Base-by-base conservation (phyloP, 1,140 invertebrate species). In the Drosophila ficusphila region DNA sequence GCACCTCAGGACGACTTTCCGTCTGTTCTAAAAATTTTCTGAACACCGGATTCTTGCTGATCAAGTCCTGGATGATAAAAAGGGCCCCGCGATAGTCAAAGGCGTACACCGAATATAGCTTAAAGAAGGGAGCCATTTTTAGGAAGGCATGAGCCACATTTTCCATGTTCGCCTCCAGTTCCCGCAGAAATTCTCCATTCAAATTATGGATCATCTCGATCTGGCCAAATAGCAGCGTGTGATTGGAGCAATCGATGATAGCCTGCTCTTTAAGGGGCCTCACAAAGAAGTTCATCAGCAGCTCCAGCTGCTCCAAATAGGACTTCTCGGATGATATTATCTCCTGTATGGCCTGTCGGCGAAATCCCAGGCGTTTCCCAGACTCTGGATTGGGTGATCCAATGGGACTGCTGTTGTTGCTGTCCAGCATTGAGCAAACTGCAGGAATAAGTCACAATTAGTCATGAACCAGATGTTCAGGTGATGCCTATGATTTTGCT, bases 61-160 rank as follows among this genome's bases (percentile, higher is more conserved):
- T 92, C 61, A 94, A 92, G 56, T 93, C 92, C 94, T 94, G 93
- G 52, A 94, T 60, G 49, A 94, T 68, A 18, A 92, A 89, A 49
- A 94, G 79, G 3, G 94, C 93, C 57, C 93, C 93, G 69, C 94
- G 94, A 90, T 96, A 96, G 79, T 95, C 95, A 51, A 95, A 95
- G 1, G 95, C 95, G 91, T 96, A 96, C 1, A 94, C 94, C 3
- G 95, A 95, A 78, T 96, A 96, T 11, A 96, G 89, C 89, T 96
- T 96, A 18, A 96, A 94, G 91, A 95, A 96, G 7, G 95, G 95
- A 12, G 94, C 95, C 38, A 96, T 92, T 76, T 94, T 94, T 0
- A 93, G 92, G 83, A 96, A 96, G 5, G 95, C 94, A 62, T 92
- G 82, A 0, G 94, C 94, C 34, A 96, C 92, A 91, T 95, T 94